Conservation (phyloP, 2,888 invertebrate genomes). For the Leptarthrus brevirostris region DNA sequence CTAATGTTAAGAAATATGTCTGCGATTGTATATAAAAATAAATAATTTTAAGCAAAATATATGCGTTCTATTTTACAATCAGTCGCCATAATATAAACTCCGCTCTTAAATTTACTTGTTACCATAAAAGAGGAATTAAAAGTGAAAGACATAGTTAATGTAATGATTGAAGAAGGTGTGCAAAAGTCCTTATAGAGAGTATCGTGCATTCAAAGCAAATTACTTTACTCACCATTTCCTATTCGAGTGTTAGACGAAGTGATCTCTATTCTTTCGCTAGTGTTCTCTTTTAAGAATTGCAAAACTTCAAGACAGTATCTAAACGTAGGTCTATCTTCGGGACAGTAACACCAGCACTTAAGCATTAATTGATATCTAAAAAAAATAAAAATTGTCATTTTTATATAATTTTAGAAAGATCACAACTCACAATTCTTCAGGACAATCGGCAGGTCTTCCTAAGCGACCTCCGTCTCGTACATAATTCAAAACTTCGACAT, state of each 20-base stretch:
- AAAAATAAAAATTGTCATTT: conserved; percentile 13
- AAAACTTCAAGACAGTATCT: conserved; percentile 80
- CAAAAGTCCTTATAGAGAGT: conserved; percentile 11
- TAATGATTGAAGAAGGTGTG: conserved; percentile 28
- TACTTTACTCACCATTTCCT: conserved; percentile 53
- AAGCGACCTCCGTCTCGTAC: conserved; percentile 89
- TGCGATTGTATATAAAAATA: too few species aligned
- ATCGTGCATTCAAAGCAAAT: not conserved
- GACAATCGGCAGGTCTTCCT: conserved; percentile 86
- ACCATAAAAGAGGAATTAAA: not conserved
- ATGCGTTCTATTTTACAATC: too few species aligned
- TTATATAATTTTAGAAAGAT: too few species aligned
- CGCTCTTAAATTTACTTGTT: too few species aligned
- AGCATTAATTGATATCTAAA: conserved; percentile 84
- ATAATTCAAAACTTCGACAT: conserved; percentile 90
- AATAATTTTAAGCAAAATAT: too few species aligned
- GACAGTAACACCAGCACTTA: conserved; percentile 87
- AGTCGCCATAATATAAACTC: not conserved
- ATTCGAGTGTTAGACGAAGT: conserved; percentile 50
- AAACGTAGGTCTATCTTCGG: conserved; percentile 89
- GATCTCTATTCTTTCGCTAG: conserved; percentile 52
- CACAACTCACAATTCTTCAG: conserved; percentile 77
- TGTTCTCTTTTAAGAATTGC: conserved; percentile 61
- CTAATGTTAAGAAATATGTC: too few species aligned
- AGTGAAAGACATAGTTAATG: conserved; percentile 9